Evolutionary conservation across 2,797 vertebrate genomes (phyloP).

Genomic region (Leptoclinus maculatus): DNA sequence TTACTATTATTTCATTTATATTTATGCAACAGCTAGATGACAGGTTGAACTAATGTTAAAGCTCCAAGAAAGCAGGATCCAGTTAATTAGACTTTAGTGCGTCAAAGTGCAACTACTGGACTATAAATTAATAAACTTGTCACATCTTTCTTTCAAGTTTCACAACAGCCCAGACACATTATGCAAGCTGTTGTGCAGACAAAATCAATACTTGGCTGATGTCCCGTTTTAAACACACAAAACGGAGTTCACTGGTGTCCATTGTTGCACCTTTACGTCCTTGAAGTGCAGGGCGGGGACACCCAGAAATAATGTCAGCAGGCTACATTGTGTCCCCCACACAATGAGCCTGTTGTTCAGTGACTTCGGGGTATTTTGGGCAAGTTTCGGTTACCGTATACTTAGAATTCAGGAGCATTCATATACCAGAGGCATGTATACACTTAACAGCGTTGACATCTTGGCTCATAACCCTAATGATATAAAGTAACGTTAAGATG

Average conservation of each 20-base stretch:
- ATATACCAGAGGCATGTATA: not conserved
- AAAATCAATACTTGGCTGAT: constrained; percentile 73
- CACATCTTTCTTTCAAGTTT: constrained; percentile 48
- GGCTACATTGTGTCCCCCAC: constrained; percentile 68
- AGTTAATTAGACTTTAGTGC: constrained; percentile 8
- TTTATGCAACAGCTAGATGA: not conserved
- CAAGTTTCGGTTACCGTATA: constrained; percentile 12
- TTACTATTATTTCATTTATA: not conserved
- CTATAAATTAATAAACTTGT: constrained; percentile 43
- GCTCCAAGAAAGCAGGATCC: constrained; percentile 3
- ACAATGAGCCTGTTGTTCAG: constrained; percentile 68
- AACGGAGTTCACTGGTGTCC: constrained; percentile 57
- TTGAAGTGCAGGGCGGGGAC: constrained; percentile 76
- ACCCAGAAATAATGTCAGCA: constrained; percentile 62
- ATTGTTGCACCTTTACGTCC: constrained; percentile 78
- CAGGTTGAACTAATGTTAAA: constrained; percentile 5
- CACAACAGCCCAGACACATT: constrained; percentile 48
- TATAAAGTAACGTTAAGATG: not conserved
- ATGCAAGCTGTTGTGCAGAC: constrained; percentile 52
- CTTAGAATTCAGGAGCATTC: constrained; percentile 3
- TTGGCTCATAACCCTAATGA: not conserved
- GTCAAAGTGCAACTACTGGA: constrained; percentile 21
- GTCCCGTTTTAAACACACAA: constrained; percentile 60
- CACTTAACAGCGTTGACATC: not conserved
- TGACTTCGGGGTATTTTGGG: constrained; percentile 48